Base-by-base conservation (phyloP, 2,888 invertebrate species). In the Drosophila cracens region DNA sequence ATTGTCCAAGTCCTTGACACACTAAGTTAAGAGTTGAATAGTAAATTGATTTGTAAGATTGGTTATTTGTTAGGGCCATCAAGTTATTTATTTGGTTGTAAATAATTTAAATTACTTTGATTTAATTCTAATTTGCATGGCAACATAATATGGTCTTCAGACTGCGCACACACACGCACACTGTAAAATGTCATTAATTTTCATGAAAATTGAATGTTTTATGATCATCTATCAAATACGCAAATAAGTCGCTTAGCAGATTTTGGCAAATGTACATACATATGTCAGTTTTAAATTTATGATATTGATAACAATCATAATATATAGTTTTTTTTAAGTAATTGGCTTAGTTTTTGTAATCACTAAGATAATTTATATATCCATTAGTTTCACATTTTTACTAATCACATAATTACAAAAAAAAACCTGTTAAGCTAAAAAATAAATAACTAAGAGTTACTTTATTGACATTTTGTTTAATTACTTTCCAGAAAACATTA, bases 11-110 rank as follows among this genome's bases (percentile, higher is more conserved):
- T 66, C 29, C 51, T 49, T 27, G 38, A 53, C 59, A 69, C 63
- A 63, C 63, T 56, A 63, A 43, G 40, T 21, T 27, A 46, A 31
- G 48, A 63, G 43, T 48, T 62, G 58, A 52, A 36, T 49, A 75
- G 43, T 31, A 49, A 74, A 69, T 76, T 56, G 70, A 74, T 51
- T 70, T 64, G 57, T 68, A 57, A 29, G 46, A 49, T 61, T 60
- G 52, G 46, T 36, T 51, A 65, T 49, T 59, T 68, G 43, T 63
- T 52, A 36, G 34, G 34, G 53, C 70, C 48, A 67, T 48, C 40
- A 29, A 66, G 51, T 60, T 60, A 73, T 60, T 66, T 73, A 73
- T 73, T 60, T 60, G 21, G 52, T 36, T 60, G 51, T 29, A 60
- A 60, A 51, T 52, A 36, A 53, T 29, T 53, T 38, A 2, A 52